Base-by-base conservation (phyloP, 2,797 vertebrate species). In the Sciurus carolinensis region DNA sequence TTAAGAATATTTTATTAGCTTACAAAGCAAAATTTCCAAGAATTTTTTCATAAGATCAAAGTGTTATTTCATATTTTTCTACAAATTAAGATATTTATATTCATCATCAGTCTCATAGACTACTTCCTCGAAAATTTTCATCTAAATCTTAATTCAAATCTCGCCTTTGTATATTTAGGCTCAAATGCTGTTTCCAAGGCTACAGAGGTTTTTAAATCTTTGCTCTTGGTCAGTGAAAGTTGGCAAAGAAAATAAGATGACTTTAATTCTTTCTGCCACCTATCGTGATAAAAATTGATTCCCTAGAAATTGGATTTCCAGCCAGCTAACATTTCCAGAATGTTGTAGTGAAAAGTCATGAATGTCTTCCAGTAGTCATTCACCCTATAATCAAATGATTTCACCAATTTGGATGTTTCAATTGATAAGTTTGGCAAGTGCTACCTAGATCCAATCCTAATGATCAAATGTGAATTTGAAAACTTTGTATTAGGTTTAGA, bases 1-100 rank as follows among this genome's bases (percentile, higher is more conserved):
- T 52, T 87, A 73, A 76, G 69, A 89, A 90, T 92, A 96, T 96
- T 86, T 62, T 76, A 83, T 81, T 91, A 92, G 42, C n/a, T 94
- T 87, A 20, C 28, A 84, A 90, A 94, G 66, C 28, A 88, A 15
- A 92, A 88, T 87, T 95, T 96, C 92, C 50, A 84, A 85, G 2
- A 1, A 39, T 52, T 52, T 59, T 73, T 88, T 73, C 50, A 89
- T 96, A 47, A 96, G n/a, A 81, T 96, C 71, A 85, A 93, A 95
- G 33, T 95, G 13, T 87, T 91, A 91, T 28, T 91, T 92, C n/a
- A 36, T 20, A 80, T 91, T 93, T 84, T 82, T 17, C 54, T 92
- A 14, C 79, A 87, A 77, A 77, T 69, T 0, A 0, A 96, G 39
- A 75, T 93, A 87, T 20, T 89, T 94, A 85, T 94, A 86, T 77